A percentile compares a stretch with the other conserved stretches of the same genome.
These are phyloP conservation scores for Galerucella nymphaeae DNA, from an alignment of 2,888 invertebrate genomes.

Conservation along the genomic window DNA sequence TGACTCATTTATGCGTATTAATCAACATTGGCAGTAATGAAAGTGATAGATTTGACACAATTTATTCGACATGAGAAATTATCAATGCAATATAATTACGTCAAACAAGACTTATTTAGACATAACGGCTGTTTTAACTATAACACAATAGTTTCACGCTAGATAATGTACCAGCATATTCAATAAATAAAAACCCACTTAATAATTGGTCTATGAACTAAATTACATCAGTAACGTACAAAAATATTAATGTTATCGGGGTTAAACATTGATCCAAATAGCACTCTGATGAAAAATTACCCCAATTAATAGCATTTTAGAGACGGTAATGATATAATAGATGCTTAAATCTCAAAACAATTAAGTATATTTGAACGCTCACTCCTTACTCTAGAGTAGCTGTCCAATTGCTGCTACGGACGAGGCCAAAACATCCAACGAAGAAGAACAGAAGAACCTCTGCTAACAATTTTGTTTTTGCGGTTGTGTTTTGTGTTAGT, in stretches of 20 bases:
- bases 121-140: slow-evolving; percentile 18
- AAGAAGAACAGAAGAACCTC: too few relatives aligned
- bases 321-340: too few relatives aligned
- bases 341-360: too few relatives aligned
- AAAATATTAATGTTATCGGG: not conserved
- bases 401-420: too few relatives aligned
- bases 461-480: too few relatives aligned
- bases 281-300: too few relatives aligned
- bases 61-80: not conserved
- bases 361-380: too few relatives aligned
- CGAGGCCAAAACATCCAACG: too few relatives aligned
- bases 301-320: too few relatives aligned
- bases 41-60: slow-evolving; percentile 9
- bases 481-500: too few relatives aligned
- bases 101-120: slow-evolving; percentile 17
- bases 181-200: slow-evolving; percentile 23
- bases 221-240: not conserved
- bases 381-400: too few relatives aligned
- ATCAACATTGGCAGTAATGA: not conserved
- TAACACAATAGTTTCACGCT: not conserved
- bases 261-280: not conserved
- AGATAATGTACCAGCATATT: slow-evolving; percentile 15
- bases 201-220: slow-evolving; percentile 1
- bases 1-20: not conserved
- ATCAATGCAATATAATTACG: slow-evolving; percentile 17